These are phyloP conservation scores for Tineola bisselliella DNA, from an alignment of 2,888 invertebrate species.

Conservation along the genomic window DNA sequence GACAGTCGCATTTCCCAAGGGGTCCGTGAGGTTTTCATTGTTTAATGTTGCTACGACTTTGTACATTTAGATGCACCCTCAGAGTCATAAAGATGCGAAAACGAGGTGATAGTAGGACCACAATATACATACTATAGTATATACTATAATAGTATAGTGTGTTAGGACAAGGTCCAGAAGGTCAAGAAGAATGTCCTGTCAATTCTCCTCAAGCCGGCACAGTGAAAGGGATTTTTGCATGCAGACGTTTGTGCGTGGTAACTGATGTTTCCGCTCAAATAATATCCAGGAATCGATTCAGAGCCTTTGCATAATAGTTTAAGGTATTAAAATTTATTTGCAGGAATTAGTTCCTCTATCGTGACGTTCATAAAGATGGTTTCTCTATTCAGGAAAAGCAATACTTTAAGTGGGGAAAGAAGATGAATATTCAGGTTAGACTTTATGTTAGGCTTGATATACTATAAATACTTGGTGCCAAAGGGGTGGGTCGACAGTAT, in stretches of 20 bases:
- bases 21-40: constrained; percentile 14
- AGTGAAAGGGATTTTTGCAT: too few relatives aligned
- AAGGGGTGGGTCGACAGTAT: neutral
- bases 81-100: constrained; percentile 30
- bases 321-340: too few relatives aligned
- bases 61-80: constrained; percentile 44
- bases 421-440: constrained; percentile 8
- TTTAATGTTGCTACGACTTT: constrained; percentile 13
- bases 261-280: too few relatives aligned
- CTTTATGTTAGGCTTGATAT: constrained; percentile 1
- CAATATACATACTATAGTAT: neutral
- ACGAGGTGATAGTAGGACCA: neutral
- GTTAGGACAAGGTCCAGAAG: too few relatives aligned
- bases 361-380: neutral
- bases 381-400: neutral
- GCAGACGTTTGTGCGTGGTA: too few relatives aligned
- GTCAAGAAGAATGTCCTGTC: too few relatives aligned
- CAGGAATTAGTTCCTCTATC: neutral
- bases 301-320: too few relatives aligned
- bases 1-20: constrained; percentile 37
- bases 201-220: too few relatives aligned
- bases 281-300: too few relatives aligned
- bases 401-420: constrained; percentile 2
- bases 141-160: too few relatives aligned
- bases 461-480: neutral